Base-by-base conservation (phyloP, 2,888 invertebrate genomes). In the Notocelia uddmanniana region DNA sequence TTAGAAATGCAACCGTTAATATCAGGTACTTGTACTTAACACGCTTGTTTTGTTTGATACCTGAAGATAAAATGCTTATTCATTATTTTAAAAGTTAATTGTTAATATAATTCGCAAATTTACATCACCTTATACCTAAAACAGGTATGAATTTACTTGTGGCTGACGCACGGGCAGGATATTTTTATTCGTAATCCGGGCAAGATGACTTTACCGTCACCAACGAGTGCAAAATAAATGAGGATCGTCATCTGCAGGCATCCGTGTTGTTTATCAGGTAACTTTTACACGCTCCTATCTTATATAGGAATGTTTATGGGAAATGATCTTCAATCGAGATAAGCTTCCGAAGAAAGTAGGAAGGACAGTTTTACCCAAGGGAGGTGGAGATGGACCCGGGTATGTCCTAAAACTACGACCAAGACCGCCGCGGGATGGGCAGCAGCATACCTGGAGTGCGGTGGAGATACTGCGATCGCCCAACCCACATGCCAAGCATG, bases 1-100 rank as follows among this genome's bases (percentile, higher is more conserved):
- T 63, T 3, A n/a, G n/a, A n/a, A n/a, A 31, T 31, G 2, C 2
- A 13, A 37, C 50, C 48, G 26, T 64, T 50, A 8, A 58, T 41
- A 66, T 45, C 21, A 45, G 52, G n/a, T n/a, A n/a, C n/a, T n/a
- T n/a, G 41, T 66, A 66, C 21, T 59, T 68, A 66, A 66, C 41
- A 45, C 45, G 41, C 58, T 58, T 66, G 52, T 31, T 64, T 71
- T 58, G 50, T 71, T 66, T 18, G n/a, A 54, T 70, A 59, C 70
- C 52, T 54, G 64, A 62, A 48, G 8, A 23, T 60, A 21, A 37
- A 15, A 10, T 50, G 50, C 6, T 54, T 21, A n/a, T 52, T 10
- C 41, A 48, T 19, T 8, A 45, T 60, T n/a, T n/a, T 52, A 18
- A 54, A 64, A 19, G 45, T 21, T 21, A 21, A 54, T 54, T 59